Evolutionary conservation across 2,113 vertebrate species (phyloP).

Genomic region (Acrocephalus kingi): DNA sequence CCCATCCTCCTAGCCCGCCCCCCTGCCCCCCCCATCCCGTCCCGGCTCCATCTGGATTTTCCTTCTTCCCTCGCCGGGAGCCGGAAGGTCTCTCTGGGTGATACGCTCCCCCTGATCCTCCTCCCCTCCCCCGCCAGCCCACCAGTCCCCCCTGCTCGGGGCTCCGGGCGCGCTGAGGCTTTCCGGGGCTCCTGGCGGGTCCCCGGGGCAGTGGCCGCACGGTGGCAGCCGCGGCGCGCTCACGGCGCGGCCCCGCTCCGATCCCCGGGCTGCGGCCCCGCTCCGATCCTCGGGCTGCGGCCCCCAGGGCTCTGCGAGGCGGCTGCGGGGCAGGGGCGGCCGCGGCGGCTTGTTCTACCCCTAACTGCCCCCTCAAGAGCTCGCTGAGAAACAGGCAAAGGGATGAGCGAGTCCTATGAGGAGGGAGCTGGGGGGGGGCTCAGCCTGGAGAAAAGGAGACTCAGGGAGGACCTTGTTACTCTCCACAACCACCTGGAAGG

Average conservation of each 20-base stretch:
- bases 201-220: constrained; percentile 31
- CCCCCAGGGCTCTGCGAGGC: background rate
- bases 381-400: background rate
- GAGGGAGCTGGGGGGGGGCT: background rate
- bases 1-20: background rate
- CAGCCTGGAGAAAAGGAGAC: background rate
- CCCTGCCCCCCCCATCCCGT: background rate
- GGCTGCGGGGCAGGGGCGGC: background rate
- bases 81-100: background rate
- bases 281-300: background rate
- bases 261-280: too few species aligned
- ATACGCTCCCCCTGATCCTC: background rate
- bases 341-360: background rate
- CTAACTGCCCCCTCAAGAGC: background rate
- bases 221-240: constrained; percentile 67
- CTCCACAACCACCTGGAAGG: background rate
- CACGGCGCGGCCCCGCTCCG: background rate
- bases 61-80: background rate
- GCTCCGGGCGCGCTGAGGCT: background rate
- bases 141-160: too few species aligned
- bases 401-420: background rate
- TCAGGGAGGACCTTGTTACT: background rate
- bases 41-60: background rate
- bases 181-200: background rate
- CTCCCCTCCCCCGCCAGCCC: background rate